A percentile compares a stretch with the other conserved stretches of the same genome.
These are phyloP conservation scores for Ferdinandea cuprea DNA, from an alignment of 2,888 invertebrate species.

Conservation along the genomic window DNA sequence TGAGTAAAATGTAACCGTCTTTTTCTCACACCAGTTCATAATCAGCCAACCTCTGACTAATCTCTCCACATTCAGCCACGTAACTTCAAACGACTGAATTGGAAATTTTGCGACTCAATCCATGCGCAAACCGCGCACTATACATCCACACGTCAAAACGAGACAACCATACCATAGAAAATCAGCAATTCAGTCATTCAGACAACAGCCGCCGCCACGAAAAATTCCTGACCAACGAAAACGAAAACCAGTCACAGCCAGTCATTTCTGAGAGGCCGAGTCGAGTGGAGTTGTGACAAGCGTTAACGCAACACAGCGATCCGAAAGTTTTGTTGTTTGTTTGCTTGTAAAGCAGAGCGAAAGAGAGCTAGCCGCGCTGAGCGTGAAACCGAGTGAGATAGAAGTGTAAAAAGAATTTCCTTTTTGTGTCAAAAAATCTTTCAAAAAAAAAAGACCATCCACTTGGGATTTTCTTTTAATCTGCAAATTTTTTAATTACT, in stretches of 20 bases:
- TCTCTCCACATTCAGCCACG: slow-evolving; percentile 60
- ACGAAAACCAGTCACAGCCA: slow-evolving; percentile 67
- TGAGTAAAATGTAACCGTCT: slow-evolving; percentile 48
- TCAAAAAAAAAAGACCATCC: slow-evolving; percentile 25
- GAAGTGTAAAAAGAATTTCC: slow-evolving; percentile 59
- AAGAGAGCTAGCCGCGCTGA: slow-evolving; percentile 55
- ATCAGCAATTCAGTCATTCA: slow-evolving; percentile 57
- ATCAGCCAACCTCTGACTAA: slow-evolving; percentile 45
- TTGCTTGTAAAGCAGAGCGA: slow-evolving; percentile 64
- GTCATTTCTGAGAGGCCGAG: slow-evolving; percentile 74
- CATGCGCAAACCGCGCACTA: slow-evolving; percentile 18
- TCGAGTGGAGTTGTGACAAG: slow-evolving; percentile 75
- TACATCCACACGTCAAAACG: slow-evolving; percentile 7
- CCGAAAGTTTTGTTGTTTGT: slow-evolving; percentile 74
- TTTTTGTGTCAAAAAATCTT: slow-evolving; percentile 35
- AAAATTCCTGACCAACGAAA: slow-evolving; percentile 70
- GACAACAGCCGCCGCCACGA: slow-evolving; percentile 14
- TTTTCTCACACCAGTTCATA: slow-evolving; percentile 51
- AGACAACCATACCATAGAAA: slow-evolving; percentile 22
- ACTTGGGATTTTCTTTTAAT: slow-evolving; percentile 52
- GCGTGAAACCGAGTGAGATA: slow-evolving; percentile 68
- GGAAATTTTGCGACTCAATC: slow-evolving; percentile 31
- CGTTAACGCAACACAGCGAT: slow-evolving; percentile 75
- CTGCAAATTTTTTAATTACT: slow-evolving; percentile 41
- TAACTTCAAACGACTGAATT: slow-evolving; percentile 57